These are phyloP conservation scores for Metopia argyrocephala DNA, from an alignment of 2,888 invertebrate species.

Conservation along the genomic window DNA sequence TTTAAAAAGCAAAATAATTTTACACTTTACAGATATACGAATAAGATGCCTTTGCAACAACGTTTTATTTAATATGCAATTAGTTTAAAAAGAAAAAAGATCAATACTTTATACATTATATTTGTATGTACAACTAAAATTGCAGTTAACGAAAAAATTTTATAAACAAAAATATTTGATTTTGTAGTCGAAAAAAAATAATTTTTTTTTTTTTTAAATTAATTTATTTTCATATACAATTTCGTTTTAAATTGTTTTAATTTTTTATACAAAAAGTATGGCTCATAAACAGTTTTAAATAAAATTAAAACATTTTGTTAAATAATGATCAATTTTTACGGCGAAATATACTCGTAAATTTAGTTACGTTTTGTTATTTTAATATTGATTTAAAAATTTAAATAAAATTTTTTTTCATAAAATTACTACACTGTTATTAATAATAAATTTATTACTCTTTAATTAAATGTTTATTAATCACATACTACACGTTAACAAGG, in stretches of 20 bases:
- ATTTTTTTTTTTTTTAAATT: no score
- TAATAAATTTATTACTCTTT: constrained; percentile 50
- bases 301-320: constrained; percentile 56
- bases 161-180: background rate
- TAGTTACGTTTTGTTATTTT: constrained; percentile 44
- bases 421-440: constrained; percentile 42
- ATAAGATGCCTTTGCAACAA: background rate
- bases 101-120: background rate
- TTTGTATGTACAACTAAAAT: background rate
- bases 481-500: constrained; percentile 59
- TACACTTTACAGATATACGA: background rate
- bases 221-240: background rate
- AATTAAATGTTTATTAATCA: constrained; percentile 32
- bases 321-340: constrained; percentile 52
- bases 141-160: background rate
- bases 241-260: background rate
- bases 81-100: background rate
- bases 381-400: constrained; percentile 53
- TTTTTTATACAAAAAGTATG: background rate
- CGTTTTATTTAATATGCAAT: background rate
- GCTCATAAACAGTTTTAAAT: constrained; percentile 25
- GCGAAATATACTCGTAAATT: constrained; percentile 53
- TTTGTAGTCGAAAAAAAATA: no score
- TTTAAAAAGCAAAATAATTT: background rate
- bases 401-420: constrained; percentile 45